These are phyloP conservation scores for Chrysomela aeneicollis DNA, from an alignment of 2,888 invertebrate genomes.

Conservation along the genomic window DNA sequence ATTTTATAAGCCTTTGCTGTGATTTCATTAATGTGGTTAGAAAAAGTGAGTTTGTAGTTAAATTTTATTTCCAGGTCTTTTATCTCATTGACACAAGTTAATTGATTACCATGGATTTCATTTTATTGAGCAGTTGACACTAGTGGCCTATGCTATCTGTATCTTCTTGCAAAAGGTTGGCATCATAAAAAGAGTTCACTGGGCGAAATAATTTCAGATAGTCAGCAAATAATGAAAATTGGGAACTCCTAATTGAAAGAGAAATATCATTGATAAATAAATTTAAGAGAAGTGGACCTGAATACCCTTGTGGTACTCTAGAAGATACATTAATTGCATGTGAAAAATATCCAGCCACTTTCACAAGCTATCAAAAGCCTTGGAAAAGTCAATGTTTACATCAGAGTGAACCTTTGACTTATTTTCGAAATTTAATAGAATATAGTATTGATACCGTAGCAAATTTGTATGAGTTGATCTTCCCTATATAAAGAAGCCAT, in stretches of 20 bases:
- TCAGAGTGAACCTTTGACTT: not conserved
- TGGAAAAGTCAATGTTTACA: not conserved
- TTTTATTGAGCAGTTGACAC: not conserved
- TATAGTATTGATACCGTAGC: not conserved
- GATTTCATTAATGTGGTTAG: too few relatives aligned
- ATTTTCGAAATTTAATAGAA: not conserved
- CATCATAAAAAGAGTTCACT: not conserved
- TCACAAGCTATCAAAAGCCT: not conserved
- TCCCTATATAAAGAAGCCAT: not conserved
- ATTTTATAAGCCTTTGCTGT: too few relatives aligned
- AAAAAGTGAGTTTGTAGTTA: too few relatives aligned
- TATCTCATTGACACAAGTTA: too few relatives aligned
- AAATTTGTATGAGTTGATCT: not conserved
- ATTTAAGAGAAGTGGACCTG: not conserved
- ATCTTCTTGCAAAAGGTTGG: not conserved
- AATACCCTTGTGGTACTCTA: constrained; percentile 11
- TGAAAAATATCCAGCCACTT: constrained; percentile 7
- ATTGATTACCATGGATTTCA: not conserved
- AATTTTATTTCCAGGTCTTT: too few relatives aligned
- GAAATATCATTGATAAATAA: too few relatives aligned
- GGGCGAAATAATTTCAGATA: not conserved
- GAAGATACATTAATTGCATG: constrained; percentile 2
- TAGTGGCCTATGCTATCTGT: not conserved
- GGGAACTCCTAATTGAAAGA: not conserved
- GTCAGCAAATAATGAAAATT: not conserved